Evolutionary conservation across 2,888 invertebrate species (phyloP).

Genomic region (Cryptus viduatorius): DNA sequence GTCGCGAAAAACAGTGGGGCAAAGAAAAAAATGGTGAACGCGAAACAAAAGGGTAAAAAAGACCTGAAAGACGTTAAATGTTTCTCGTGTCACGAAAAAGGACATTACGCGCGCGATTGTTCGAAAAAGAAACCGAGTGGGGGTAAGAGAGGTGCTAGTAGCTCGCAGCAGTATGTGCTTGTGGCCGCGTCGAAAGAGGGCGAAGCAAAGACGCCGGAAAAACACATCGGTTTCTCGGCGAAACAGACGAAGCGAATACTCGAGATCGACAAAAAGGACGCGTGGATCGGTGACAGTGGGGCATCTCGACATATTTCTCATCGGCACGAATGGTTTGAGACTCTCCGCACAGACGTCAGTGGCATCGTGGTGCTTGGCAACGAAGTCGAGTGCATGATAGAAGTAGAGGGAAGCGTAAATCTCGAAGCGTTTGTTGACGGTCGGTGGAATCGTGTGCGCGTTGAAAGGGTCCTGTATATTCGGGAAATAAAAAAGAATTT

Average conservation of each 20-base stretch:
- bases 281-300: conserved; percentile 67
- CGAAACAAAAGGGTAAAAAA: conserved; percentile 45
- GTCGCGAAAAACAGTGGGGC: conserved; percentile 44
- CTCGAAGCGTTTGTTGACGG: conserved; percentile 64
- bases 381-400: conserved; percentile 52
- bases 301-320: conserved; percentile 65
- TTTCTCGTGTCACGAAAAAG: conserved; percentile 62
- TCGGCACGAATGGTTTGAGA: conserved; percentile 68
- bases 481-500: conserved; percentile 61
- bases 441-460: conserved; percentile 55
- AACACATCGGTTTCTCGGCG: conserved; percentile 43
- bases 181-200: conserved; percentile 46
- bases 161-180: conserved; percentile 56
- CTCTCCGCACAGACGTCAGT: conserved; percentile 53
- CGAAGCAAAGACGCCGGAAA: conserved; percentile 26
- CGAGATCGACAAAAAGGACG: conserved; percentile 58
- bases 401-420: conserved; percentile 56
- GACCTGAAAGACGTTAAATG: conserved; percentile 58
- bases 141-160: conserved; percentile 23
- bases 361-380: conserved; percentile 62
- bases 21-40: conserved; percentile 48
- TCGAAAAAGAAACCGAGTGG: conserved; percentile 48
- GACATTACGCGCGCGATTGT: conserved; percentile 59
- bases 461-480: conserved; percentile 56
- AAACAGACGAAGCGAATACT: conserved; percentile 41